phyloP scores from a whole-genome alignment of 1,140 invertebrate species.

The Zaprionus taronus region DNA sequence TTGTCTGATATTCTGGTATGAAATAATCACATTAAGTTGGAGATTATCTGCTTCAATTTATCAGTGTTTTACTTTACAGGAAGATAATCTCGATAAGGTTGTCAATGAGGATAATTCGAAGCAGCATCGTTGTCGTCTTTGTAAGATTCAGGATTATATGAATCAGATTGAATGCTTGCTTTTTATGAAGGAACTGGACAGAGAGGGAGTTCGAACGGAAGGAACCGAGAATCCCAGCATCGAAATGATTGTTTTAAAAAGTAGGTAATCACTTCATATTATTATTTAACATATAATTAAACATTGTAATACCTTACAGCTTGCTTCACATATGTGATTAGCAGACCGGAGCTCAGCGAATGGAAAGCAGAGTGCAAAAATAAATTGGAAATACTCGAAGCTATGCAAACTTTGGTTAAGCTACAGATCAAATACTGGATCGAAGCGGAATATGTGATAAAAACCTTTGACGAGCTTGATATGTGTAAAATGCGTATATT shows the following conservation, averaged over 20 bases:
- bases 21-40: not conserved
- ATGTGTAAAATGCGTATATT: conserved; percentile 89
- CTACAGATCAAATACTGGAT: conserved; percentile 78
- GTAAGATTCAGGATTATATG: conserved; percentile 85
- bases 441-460: conserved; percentile 78
- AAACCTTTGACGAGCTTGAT: conserved; percentile 89
- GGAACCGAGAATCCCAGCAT: conserved; percentile 85
- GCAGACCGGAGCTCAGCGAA: conserved; percentile 29
- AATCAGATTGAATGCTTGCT: conserved; percentile 86
- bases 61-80: conserved; percentile 5
- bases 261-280: conserved; percentile 21
- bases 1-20: conserved; percentile 85
- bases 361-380: conserved; percentile 65
- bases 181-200: conserved; percentile 84
- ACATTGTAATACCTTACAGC: conserved; percentile 28
- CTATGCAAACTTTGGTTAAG: conserved; percentile 89
- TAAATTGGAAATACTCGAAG: conserved; percentile 87
- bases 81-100: conserved; percentile 41
- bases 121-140: conserved; percentile 74
- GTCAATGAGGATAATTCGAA: conserved; percentile 8
- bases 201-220: conserved; percentile 69
- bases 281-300: not conserved
- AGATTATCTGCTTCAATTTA: not conserved
- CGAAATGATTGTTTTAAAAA: conserved; percentile 64
- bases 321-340: conserved; percentile 56